These are phyloP conservation scores for Acropternis orthonyx DNA, from an alignment of 2,797 vertebrate genomes.

Conservation along the genomic window DNA sequence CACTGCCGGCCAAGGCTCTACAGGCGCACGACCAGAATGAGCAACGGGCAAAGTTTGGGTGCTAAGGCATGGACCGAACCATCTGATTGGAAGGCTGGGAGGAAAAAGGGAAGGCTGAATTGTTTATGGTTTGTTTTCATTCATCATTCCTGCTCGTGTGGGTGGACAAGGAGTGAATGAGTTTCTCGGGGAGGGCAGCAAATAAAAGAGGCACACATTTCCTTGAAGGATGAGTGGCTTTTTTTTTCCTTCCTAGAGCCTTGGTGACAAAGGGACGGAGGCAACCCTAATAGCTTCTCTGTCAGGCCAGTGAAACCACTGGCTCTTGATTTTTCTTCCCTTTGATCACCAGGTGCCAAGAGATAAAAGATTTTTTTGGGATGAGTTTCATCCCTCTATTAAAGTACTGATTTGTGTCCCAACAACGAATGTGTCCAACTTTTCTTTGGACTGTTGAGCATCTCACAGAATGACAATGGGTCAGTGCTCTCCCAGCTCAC, in stretches of 20 bases:
- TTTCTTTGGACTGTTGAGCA: background rate
- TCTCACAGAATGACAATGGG: background rate
- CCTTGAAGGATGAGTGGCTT: conserved; percentile 4
- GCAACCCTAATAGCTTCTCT: background rate
- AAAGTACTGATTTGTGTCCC: background rate
- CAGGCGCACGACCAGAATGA: background rate
- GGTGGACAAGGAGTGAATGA: conserved; percentile 62
- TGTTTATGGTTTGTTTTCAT: conserved; percentile 48
- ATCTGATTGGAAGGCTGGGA: background rate
- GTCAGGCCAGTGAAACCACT: background rate
- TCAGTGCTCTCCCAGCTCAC: background rate
- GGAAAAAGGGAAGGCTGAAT: background rate
- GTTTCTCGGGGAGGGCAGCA: conserved; percentile 39
- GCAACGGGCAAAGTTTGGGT: background rate
- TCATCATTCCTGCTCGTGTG: conserved; percentile 18
- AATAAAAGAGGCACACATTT: conserved; percentile 20
- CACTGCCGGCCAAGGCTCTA: background rate
- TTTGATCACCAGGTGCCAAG: background rate
- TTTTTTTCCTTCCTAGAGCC: background rate
- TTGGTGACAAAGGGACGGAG: background rate
- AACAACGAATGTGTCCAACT: background rate
- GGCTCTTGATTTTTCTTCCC: background rate
- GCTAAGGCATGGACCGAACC: background rate
- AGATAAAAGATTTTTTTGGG: background rate
- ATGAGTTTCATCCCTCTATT: background rate